Conservation (phyloP, 2,113 vertebrate species). For the Podarcis raffonei region DNA sequence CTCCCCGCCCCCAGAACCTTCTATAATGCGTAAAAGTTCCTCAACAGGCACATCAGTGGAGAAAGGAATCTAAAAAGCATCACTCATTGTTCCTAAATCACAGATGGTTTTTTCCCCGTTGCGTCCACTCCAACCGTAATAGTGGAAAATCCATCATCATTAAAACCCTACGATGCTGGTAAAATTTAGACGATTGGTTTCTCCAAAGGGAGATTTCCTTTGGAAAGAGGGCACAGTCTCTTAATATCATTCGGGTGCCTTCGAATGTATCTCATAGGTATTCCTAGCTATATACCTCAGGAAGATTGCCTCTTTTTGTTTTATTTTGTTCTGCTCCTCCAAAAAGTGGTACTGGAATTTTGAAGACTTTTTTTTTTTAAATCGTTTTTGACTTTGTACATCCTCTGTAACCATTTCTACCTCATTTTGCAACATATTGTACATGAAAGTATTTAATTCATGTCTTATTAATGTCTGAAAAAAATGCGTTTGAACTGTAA, state of each 20-base stretch:
- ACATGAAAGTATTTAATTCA: constrained; percentile 99
- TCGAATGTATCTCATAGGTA: not conserved
- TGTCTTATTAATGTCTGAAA: constrained; percentile 90
- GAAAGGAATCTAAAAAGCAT: not conserved
- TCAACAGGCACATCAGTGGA: not conserved
- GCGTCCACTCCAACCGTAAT: not conserved
- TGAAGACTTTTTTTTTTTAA: constrained; percentile 77
- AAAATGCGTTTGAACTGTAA: constrained; percentile 91
- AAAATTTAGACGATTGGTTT: not conserved
- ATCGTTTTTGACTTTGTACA: constrained; percentile 84
- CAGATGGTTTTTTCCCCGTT: not conserved
- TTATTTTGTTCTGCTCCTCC: constrained; percentile 60
- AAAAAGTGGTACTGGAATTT: constrained; percentile 77
- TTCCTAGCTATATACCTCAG: not conserved
- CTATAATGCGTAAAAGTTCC: not conserved
- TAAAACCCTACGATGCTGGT: not conserved
- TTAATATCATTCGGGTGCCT: not conserved
- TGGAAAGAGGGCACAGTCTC: not conserved
- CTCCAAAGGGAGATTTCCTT: not conserved
- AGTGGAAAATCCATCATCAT: not conserved
- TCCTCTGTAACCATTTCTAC: constrained; percentile 99
- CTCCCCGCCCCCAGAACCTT: not conserved
- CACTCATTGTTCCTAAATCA: not conserved
- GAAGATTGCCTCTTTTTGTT: constrained; percentile 8
- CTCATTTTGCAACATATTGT: constrained; percentile 98